Conservation (phyloP, 2,113 vertebrate species). For the Callionymus lyra region DNA sequence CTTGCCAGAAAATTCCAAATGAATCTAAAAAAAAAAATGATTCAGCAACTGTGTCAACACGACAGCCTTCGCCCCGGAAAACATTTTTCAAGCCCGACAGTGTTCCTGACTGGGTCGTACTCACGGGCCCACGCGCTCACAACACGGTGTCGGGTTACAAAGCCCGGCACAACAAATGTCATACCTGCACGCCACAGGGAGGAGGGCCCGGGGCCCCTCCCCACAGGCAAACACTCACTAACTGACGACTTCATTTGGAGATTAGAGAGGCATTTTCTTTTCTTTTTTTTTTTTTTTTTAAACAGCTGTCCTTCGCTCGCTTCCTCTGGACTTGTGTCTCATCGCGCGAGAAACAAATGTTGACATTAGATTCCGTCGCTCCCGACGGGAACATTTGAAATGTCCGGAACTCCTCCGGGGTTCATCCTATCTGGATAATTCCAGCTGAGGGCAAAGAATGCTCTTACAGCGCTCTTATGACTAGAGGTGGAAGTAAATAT, state of each 20-base stretch:
- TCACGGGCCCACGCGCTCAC: slow-evolving; percentile 22
- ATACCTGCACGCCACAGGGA: slow-evolving; percentile 61
- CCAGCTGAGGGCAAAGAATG: no score
- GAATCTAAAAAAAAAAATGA: slow-evolving; percentile 66
- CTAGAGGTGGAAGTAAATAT: no score
- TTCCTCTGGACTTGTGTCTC: slow-evolving; percentile 3
- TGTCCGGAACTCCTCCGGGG: no score
- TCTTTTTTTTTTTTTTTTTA: no score
- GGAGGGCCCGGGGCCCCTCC: slow-evolving; percentile 39
- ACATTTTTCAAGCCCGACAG: slow-evolving; percentile 48
- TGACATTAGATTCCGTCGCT: no score
- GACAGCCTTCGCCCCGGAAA: slow-evolving; percentile 47
- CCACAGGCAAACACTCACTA: slow-evolving; percentile 41
- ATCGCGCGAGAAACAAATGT: slow-evolving; percentile 5
- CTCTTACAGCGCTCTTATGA: no score
- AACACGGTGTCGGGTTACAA: slow-evolving; percentile 50
- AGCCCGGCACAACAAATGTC: slow-evolving; percentile 44
- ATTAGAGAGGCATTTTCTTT: slow-evolving; percentile 55
- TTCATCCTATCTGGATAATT: no score
- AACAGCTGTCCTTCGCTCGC: slow-evolving; percentile 53
- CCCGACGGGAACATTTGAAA: no score
- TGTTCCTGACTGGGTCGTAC: slow-evolving; percentile 18
- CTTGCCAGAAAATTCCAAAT: slow-evolving; percentile 53
- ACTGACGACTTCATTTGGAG: slow-evolving; percentile 43
- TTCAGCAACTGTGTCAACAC: slow-evolving; percentile 66